Conservation (phyloP, 2,888 invertebrate genomes). For the Dasypolia templi region DNA sequence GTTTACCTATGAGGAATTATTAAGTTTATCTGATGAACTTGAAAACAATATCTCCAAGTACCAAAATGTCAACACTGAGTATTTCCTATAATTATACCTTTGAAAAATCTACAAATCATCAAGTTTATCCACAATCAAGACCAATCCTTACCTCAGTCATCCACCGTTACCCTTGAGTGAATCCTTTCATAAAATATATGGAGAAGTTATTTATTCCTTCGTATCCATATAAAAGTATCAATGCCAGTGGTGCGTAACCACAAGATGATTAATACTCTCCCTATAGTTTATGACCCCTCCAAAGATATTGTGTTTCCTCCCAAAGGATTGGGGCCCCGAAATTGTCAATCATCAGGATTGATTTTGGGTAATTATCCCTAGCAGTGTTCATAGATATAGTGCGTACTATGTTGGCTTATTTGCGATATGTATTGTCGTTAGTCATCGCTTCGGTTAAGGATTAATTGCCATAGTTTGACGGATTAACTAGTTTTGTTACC, state of each 20-base stretch:
- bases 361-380: conserved; percentile 58
- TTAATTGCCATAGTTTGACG: conserved; percentile 50
- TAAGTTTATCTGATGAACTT: background rate
- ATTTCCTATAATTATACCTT: background rate
- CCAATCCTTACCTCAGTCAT: conserved; percentile 21
- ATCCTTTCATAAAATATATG: conserved; percentile 56
- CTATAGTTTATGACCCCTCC: conserved; percentile 49
- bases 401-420: conserved; percentile 39
- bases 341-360: conserved; percentile 56
- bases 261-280: conserved; percentile 60
- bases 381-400: conserved; percentile 24
- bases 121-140: conserved; percentile 15
- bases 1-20: background rate
- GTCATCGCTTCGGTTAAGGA: conserved; percentile 44
- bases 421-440: conserved; percentile 50
- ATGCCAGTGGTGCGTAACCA: conserved; percentile 53
- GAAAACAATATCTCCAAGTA: background rate
- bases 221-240: conserved; percentile 43
- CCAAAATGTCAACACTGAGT: background rate
- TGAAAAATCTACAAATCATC: conserved; percentile 7
- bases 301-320: conserved; percentile 55
- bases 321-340: conserved; percentile 37
- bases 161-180: conserved; percentile 28
- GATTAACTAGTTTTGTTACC: conserved; percentile 44
- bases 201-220: conserved; percentile 60